Base-by-base conservation (phyloP, 2,113 vertebrate genomes). In the Leucosticte australis region DNA sequence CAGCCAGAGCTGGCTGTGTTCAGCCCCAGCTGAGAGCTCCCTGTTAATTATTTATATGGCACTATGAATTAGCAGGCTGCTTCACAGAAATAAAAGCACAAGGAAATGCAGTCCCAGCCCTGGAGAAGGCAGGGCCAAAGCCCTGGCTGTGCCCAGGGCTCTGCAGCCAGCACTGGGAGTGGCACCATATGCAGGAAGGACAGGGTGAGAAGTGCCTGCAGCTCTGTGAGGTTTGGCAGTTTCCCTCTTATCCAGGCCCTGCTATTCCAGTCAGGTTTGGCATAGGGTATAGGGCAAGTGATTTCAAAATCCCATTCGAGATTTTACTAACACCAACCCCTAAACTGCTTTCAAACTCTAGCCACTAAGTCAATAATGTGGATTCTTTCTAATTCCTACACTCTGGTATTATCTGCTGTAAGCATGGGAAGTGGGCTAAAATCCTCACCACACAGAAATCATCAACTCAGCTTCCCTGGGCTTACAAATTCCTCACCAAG, bases 211-310 rank as follows among this genome's bases (percentile, higher is more conserved):
- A 33, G 23, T 0, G 1, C 3, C 53, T 31, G 19, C 27, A 41
- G 53, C n/a, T 20, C 44, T 22, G 5, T 21, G n/a, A 76, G 31
- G 37, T 27, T 1, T 57, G 55, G 64, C 23, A 39, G n/a, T 3
- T 35, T 11, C 19, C 44, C 52, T 47, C 39, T 41, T 39, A 82
- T 81, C 23, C 0, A 0, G 24, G 19, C 30, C 56, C 68, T 75
- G 35, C n/a, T 41, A 5, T 49, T 71, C 52, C 59, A 76, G 53
- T 9, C 62, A 44, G 37, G 68, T 71, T 65, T 19, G 70, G n/a
- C 10, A 2, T 0, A n/a, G 49, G 19, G 18, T 41, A 53, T 7
- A 44, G 21, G 6, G 20, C 0, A 0, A 53, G 37, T 26, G 37
- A 68, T 64, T 73, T 62, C 59, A 52, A 94, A 78, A 91, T 73